phyloP scores from a whole-genome alignment of 2,113 vertebrate genomes.

The Arothron firmamentum region DNA sequence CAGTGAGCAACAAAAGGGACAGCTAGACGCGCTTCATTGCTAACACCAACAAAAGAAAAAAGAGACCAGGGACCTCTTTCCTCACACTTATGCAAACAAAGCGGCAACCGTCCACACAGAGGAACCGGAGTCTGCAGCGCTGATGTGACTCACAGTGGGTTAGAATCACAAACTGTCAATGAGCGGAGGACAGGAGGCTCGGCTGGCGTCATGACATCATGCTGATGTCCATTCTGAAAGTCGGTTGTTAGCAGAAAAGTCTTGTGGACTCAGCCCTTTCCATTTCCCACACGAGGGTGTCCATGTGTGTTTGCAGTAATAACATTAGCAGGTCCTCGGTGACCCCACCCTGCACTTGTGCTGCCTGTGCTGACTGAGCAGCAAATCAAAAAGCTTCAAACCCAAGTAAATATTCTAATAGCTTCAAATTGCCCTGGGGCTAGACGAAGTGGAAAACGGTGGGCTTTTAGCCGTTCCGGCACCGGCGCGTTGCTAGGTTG shows the following conservation, averaged over 20 bases:
- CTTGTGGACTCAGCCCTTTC: constrained; percentile 52
- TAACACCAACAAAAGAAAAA: constrained; percentile 1
- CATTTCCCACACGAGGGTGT: constrained; percentile 31
- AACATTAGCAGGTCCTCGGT: constrained; percentile 29
- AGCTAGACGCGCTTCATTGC: constrained; percentile 17
- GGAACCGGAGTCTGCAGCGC: constrained; percentile 26
- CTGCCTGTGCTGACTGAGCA: constrained; percentile 1
- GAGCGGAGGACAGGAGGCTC: constrained; percentile 23
- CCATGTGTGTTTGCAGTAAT: constrained; percentile 38
- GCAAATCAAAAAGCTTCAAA: not conserved
- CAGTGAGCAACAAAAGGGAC: constrained; percentile 29
- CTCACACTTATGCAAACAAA: constrained; percentile 29
- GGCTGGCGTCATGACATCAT: constrained; percentile 56
- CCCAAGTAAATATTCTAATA: no score
- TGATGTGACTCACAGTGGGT: constrained; percentile 33
- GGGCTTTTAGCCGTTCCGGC: constrained; percentile 16
- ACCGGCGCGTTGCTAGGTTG: constrained; percentile 28
- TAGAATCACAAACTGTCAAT: constrained; percentile 39
- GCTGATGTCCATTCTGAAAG: constrained; percentile 34
- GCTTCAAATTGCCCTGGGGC: not conserved
- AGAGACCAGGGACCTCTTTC: constrained; percentile 1
- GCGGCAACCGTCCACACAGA: constrained; percentile 19
- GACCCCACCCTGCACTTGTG: constrained; percentile 3
- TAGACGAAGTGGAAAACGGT: constrained; percentile 21
- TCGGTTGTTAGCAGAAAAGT: constrained; percentile 37